Evolutionary conservation across 2,797 vertebrate species (phyloP), one percentile per base, ranked within the genome.

Genomic region (Picus viridis): DNA sequence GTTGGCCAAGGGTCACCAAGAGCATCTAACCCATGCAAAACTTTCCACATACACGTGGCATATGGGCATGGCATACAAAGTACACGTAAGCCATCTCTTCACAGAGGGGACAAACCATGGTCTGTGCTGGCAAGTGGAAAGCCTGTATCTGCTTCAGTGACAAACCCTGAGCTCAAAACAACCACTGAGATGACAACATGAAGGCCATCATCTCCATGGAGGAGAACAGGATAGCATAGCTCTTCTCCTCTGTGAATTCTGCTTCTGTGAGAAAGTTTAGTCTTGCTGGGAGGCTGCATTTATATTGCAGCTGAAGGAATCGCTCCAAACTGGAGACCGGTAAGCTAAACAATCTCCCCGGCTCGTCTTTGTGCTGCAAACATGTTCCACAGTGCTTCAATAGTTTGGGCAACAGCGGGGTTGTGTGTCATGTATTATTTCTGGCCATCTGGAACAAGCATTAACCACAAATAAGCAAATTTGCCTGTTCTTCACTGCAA

Each of bases 381-480:
- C 74, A 92, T 80, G 88, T 95, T 93, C 87, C 86, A 89, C 75
- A 54, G 69, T 0, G n/a, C 83, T 88, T 89, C 88, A 86, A 12
- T 68, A 80, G 86, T 77, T 89, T 93, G 84, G 82, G 89, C 92
- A 94, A 80, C 7, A 58, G 59, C 63, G 57, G 76, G 59, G 24
- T 79, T 93, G 86, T 70, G 88, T 88, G 87, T 94, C 85, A 59
- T 89, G 82, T 89, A 94, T 95, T 89, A 92, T 95, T 94, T 92
- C 89, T 91, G 85, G 77, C 94, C 96, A 96, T 96, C 94, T 95
- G 95, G 93, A 96, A 93, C 85, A 92, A 89, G 18, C 89, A 94
- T 92, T 93, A 95, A 94, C 83, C 83, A 92, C 92, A 96, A 95
- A 89, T 90, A 95, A 96, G 89, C 87, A 94, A 81, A 76, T 92